These are phyloP conservation scores for Macropodus opercularis DNA, from an alignment of 2,797 vertebrate species.

Conservation along the genomic window DNA sequence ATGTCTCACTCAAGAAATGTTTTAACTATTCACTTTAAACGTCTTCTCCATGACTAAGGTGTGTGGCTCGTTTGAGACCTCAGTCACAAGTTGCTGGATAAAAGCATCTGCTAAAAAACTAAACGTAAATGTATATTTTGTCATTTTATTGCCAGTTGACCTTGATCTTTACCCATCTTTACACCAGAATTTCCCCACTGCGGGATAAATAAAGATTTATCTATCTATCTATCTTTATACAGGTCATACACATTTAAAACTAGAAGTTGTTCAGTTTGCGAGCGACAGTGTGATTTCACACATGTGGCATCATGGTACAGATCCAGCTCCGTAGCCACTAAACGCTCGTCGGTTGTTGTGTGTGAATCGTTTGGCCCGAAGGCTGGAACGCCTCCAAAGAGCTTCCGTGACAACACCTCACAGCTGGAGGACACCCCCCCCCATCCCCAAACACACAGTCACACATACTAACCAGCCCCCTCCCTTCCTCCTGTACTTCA, in stretches of 20 bases:
- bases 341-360: constrained; percentile 18
- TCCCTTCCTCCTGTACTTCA: not conserved
- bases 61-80: no score
- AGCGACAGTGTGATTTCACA: not conserved
- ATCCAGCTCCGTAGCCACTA: constrained; percentile 16
- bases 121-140: no score
- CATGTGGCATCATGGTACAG: not conserved
- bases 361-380: constrained; percentile 34
- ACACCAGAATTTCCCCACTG: not conserved
- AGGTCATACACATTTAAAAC: constrained; percentile 1
- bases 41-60: no score
- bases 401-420: constrained; percentile 50
- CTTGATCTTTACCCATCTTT: not conserved
- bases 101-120: no score
- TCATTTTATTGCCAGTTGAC: no score
- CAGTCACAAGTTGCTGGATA: no score
- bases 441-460: not conserved
- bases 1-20: no score
- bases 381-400: constrained; percentile 37
- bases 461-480: constrained; percentile 5
- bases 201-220: no score
- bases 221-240: not conserved
- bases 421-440: constrained; percentile 34
- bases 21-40: no score
- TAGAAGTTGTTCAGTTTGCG: constrained; percentile 9